phyloP scores from a whole-genome alignment of 1,140 invertebrate genomes.

The Atopsyche davidsoni region DNA sequence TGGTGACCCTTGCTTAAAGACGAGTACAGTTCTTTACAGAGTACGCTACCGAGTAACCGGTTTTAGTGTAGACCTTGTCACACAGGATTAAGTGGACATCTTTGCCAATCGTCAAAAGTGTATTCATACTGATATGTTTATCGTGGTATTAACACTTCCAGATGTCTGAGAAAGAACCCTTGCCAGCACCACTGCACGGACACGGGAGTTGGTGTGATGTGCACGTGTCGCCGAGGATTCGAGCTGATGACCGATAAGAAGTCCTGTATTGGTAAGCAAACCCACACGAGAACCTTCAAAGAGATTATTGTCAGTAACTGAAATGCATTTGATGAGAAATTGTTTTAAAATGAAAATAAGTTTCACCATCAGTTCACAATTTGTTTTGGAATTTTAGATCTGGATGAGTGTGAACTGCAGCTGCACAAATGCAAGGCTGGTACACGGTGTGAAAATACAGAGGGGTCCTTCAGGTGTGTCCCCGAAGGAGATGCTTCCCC shows the following conservation, averaged over 20 bases:
- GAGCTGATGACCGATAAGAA: slow-evolving; percentile 59
- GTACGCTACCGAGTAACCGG: neutral
- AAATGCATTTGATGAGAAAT: too few species aligned
- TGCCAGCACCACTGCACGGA: slow-evolving; percentile 62
- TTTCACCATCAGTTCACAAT: too few species aligned
- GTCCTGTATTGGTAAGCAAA: slow-evolving; percentile 52
- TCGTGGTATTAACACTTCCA: slow-evolving; percentile 27
- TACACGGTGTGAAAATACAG: slow-evolving; percentile 53
- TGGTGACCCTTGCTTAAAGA: neutral
- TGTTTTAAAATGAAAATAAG: too few species aligned
- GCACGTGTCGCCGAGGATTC: slow-evolving; percentile 63
- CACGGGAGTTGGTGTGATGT: slow-evolving; percentile 54
- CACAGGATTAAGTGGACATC: neutral
- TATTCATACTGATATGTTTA: neutral
- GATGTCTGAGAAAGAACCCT: slow-evolving; percentile 56
- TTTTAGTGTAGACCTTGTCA: neutral
- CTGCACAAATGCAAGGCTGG: slow-evolving; percentile 51
- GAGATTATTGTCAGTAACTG: too few species aligned
- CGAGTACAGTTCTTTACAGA: neutral
- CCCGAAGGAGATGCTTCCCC: slow-evolving; percentile 29
- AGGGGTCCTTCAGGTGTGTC: slow-evolving; percentile 52
- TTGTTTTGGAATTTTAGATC: slow-evolving; percentile 47
- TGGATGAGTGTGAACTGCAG: slow-evolving; percentile 62
- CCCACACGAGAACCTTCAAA: too few species aligned
- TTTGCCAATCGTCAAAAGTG: neutral